These are phyloP conservation scores for Lumbricus terrestris DNA, from an alignment of 2,888 invertebrate genomes.

Conservation along the genomic window DNA sequence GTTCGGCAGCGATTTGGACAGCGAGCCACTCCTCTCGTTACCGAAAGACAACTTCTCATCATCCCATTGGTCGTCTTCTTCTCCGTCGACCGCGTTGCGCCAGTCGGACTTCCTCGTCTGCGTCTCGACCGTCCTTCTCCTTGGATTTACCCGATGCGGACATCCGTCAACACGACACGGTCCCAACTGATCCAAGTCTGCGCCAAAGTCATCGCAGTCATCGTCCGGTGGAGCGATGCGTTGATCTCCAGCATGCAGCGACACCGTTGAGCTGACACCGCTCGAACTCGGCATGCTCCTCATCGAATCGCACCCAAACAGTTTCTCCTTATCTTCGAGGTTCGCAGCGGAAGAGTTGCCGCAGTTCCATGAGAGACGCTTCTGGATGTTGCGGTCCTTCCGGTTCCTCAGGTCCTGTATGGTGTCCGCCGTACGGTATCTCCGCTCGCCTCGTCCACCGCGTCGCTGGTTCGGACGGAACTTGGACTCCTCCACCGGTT, in stretches of 20 bases:
- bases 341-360: constrained; percentile 45
- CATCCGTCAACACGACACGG: neutral
- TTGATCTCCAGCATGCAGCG: constrained; percentile 56
- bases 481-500: constrained; percentile 46
- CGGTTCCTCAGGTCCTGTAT: constrained; percentile 65
- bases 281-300: constrained; percentile 60
- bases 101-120: neutral
- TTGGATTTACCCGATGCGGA: neutral
- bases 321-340: constrained; percentile 46
- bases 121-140: constrained; percentile 5
- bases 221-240: constrained; percentile 20
- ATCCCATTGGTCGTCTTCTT: neutral
- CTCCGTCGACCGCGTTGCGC: neutral
- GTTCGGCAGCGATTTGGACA: constrained; percentile 36
- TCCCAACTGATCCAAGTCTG: neutral
- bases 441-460: constrained; percentile 54
- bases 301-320: constrained; percentile 57
- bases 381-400: constrained; percentile 62
- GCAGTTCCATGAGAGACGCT: constrained; percentile 68
- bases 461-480: constrained; percentile 66
- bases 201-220: neutral
- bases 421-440: constrained; percentile 70
- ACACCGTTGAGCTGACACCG: constrained; percentile 61
- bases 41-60: neutral
- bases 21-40: neutral